Percentiles rank a stretch among this genome's conserved stretches.
Evolutionary conservation across 2,113 vertebrate genomes (phyloP).

Genomic region (Micronisus gabar): DNA sequence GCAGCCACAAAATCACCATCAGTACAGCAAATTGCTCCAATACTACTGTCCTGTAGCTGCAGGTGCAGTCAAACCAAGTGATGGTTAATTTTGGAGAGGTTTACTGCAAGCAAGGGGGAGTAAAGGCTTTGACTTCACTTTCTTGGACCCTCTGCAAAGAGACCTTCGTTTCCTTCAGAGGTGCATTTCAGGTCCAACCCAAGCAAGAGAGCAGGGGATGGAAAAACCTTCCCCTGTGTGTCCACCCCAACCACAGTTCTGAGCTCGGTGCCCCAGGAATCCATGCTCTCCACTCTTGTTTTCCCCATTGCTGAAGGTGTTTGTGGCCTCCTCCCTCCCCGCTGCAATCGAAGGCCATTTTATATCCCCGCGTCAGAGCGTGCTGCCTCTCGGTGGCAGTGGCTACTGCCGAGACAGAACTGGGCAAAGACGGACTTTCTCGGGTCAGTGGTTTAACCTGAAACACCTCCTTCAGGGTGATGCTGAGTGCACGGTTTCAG

Average conservation of each 20-base stretch:
- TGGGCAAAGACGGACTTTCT: not conserved
- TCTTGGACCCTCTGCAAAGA: not conserved
- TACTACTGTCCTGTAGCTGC: not conserved
- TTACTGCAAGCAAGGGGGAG: not conserved
- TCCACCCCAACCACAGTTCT: accelerated
- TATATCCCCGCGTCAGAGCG: accelerated
- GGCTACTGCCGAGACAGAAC: not conserved
- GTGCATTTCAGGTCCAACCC: not conserved
- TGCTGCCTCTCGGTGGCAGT: not conserved
- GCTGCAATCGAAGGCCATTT: not conserved
- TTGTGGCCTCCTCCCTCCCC: not conserved
- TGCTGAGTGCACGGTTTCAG: not conserved
- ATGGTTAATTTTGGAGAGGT: not conserved
- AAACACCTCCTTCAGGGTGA: not conserved
- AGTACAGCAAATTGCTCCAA: not conserved
- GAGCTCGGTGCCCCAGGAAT: accelerated
- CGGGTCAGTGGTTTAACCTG: not conserved
- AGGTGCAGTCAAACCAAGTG: too few species aligned
- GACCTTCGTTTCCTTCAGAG: not conserved
- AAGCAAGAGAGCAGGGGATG: not conserved
- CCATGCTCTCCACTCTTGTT: accelerated
- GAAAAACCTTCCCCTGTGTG: accelerated
- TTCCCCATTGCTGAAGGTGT: not conserved
- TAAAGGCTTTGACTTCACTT: not conserved
- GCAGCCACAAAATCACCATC: not conserved